These are phyloP conservation scores for Philaethria dido DNA, from an alignment of 2,888 invertebrate species.

Conservation along the genomic window DNA sequence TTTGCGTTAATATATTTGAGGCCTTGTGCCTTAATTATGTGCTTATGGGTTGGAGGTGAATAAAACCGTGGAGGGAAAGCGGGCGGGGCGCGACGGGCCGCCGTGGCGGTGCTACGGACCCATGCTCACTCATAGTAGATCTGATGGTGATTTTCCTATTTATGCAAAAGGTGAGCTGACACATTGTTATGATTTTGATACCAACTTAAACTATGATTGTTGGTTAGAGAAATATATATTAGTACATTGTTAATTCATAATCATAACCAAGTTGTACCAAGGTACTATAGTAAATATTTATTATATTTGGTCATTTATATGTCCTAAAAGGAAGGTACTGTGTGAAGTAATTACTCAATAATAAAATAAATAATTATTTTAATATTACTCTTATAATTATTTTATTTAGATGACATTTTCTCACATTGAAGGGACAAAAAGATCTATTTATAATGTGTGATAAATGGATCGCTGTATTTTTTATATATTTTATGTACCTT, in stretches of 20 bases:
- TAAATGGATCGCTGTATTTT: slow-evolving; percentile 32
- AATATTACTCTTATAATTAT: not conserved
- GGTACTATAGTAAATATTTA: not conserved
- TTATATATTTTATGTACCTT: slow-evolving; percentile 29
- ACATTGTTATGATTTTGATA: slow-evolving; percentile 7
- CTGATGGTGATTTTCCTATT: slow-evolving; percentile 93
- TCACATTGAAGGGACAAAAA: not conserved
- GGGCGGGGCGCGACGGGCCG: slow-evolving; percentile 77
- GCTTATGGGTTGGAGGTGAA: slow-evolving; percentile 76
- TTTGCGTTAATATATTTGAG: slow-evolving; percentile 44
- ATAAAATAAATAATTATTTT: not conserved
- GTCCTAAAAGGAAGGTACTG: not conserved
- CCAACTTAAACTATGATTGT: not conserved
- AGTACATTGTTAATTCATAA: not conserved
- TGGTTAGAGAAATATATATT: not conserved
- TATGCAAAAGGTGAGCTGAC: slow-evolving; percentile 88
- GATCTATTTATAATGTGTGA: not conserved
- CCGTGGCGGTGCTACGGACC: slow-evolving; percentile 87
- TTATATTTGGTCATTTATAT: not conserved
- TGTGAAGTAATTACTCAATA: not conserved
- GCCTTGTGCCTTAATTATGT: slow-evolving; percentile 63
- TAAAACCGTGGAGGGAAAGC: slow-evolving; percentile 80
- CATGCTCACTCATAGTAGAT: slow-evolving; percentile 93
- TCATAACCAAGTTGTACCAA: no score
- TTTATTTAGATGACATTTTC: not conserved